Percentiles rank a stretch among this genome's conserved stretches.
Conservation (phyloP, 2,888 invertebrate genomes). For the Acronicta psi region DNA sequence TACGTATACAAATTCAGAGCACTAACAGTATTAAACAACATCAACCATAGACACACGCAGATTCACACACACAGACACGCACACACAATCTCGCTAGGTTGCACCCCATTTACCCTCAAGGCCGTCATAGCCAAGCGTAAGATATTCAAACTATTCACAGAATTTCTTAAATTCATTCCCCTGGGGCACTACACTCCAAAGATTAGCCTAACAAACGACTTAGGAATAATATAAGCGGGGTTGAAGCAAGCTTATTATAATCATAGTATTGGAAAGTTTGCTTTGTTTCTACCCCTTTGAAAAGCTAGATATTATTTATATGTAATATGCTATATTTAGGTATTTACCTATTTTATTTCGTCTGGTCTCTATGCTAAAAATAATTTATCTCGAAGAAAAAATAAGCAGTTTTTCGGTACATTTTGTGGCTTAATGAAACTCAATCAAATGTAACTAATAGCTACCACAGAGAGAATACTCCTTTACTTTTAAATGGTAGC, state of each 20-base stretch:
- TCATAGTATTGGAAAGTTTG: constrained; percentile 20
- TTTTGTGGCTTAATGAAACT: too few relatives aligned
- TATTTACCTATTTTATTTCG: neutral
- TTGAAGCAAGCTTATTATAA: constrained; percentile 19
- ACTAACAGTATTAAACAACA: neutral
- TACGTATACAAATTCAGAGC: fast-evolving
- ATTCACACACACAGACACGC: neutral
- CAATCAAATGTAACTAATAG: too few relatives aligned
- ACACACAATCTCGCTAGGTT: constrained; percentile 6
- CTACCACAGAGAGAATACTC: too few relatives aligned
- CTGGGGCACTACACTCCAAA: constrained; percentile 18
- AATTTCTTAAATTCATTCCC: constrained; percentile 42
- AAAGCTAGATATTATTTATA: neutral
- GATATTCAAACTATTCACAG: constrained; percentile 33
- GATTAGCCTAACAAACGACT: constrained; percentile 44
- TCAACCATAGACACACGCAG: neutral
- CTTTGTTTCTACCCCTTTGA: constrained; percentile 18
- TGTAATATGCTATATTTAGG: neutral
- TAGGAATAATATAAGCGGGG: constrained; percentile 35
- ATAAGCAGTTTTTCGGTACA: too few relatives aligned
- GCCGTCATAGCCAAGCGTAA: constrained; percentile 5
- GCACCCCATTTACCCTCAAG: constrained; percentile 1
- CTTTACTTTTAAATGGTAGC: too few relatives aligned
- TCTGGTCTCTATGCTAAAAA: too few relatives aligned
- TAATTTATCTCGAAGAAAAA: too few relatives aligned